A percentile compares a stretch with the other conserved stretches of the same genome.
Evolutionary conservation across 2,113 vertebrate species (phyloP).

Genomic region (Lamprologus sp.): DNA sequence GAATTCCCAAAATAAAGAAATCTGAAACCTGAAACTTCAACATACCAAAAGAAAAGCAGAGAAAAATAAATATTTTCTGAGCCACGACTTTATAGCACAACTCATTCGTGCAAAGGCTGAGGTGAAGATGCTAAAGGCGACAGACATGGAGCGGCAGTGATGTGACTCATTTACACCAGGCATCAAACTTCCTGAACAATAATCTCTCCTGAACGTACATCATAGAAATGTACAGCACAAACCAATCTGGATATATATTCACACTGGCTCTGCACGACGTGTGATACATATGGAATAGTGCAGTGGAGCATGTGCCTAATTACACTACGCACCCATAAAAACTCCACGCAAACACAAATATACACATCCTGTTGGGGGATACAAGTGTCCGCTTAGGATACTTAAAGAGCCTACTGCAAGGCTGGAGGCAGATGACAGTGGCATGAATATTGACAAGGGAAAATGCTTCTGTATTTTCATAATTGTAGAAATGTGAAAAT

Average conservation of each 20-base stretch:
- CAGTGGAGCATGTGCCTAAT: not conserved
- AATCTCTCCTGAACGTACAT: constrained; percentile 2
- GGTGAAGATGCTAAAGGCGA: not conserved
- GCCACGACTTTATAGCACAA: not conserved
- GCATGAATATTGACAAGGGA: constrained; percentile 17
- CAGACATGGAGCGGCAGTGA: constrained; percentile 11
- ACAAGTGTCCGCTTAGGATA: not conserved
- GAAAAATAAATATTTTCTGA: not conserved
- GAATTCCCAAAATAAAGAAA: not conserved
- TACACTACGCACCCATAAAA: not conserved
- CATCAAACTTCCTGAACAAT: not conserved
- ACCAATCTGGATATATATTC: not conserved
- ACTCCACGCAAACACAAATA: not conserved
- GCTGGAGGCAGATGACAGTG: not conserved
- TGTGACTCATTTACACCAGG: constrained; percentile 20
- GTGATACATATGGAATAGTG: not conserved
- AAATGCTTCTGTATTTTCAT: not conserved
- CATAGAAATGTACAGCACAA: not conserved
- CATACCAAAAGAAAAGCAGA: not conserved
- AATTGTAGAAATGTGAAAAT: constrained; percentile 11
- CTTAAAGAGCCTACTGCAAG: not conserved
- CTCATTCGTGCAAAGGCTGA: not conserved
- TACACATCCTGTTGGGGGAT: not conserved
- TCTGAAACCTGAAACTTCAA: not conserved
- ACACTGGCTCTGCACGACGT: not conserved